phyloP scores from a whole-genome alignment of 2,797 vertebrate genomes.

The Cyprinodon diabolis region DNA sequence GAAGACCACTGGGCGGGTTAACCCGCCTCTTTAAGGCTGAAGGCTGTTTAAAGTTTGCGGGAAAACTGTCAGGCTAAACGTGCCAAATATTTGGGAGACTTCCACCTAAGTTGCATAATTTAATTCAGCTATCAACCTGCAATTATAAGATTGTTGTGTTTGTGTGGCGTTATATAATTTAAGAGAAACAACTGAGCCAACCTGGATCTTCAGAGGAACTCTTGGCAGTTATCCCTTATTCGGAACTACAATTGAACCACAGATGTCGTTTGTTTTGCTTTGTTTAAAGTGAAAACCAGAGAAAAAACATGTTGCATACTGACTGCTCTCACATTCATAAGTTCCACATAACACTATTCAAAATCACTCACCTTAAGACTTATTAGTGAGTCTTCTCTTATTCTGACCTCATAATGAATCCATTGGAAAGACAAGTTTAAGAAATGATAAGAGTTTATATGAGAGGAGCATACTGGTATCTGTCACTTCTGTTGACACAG shows the following conservation, averaged over 20 bases:
- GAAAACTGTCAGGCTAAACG: neutral
- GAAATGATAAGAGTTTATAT: constrained; percentile 9
- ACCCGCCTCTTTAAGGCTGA: neutral
- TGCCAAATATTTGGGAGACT: neutral
- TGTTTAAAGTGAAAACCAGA: neutral
- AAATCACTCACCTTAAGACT: constrained; percentile 4
- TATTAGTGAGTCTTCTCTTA: neutral
- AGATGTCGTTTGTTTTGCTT: neutral
- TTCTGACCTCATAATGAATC: constrained; percentile 4
- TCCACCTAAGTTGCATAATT: neutral
- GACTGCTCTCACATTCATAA: neutral
- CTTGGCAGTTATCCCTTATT: neutral
- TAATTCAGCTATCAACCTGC: neutral
- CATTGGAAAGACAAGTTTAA: constrained; percentile 29
- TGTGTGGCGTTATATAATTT: neutral
- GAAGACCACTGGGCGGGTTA: too few species aligned
- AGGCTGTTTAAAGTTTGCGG: neutral
- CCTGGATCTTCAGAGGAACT: neutral
- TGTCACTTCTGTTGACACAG: constrained; percentile 62
- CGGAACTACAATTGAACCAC: too few species aligned
- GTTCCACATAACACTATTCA: neutral
- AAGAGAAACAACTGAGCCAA: constrained; percentile 1
- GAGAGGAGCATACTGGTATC: constrained; percentile 25
- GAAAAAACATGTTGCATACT: neutral
- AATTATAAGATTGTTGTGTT: neutral